A percentile compares a stretch with the other conserved stretches of the same genome.
Evolutionary conservation across 2,797 vertebrate species (phyloP).

Genomic region (Myotis planiceps): DNA sequence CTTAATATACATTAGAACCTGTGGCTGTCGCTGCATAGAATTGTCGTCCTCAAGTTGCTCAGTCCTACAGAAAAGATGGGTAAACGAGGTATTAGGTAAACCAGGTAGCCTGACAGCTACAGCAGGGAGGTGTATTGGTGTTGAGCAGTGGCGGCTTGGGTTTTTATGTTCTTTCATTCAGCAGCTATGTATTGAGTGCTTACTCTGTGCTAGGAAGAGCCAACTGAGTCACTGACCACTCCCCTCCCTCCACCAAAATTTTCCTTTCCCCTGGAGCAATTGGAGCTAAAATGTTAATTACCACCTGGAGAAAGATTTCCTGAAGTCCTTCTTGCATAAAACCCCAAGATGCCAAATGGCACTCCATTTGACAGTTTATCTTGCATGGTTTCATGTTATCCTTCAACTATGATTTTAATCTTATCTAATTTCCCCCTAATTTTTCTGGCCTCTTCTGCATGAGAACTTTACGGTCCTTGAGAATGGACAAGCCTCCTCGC

Average conservation of each 20-base stretch:
- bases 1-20: background rate
- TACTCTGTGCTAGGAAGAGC: background rate
- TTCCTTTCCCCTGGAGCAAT: slow-evolving; percentile 40
- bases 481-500: background rate
- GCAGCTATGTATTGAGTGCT: background rate
- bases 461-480: slow-evolving; percentile 44
- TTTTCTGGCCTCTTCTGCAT: slow-evolving; percentile 26
- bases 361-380: slow-evolving; percentile 36
- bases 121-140: background rate
- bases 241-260: background rate
- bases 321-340: slow-evolving; percentile 51
- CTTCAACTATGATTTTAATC: slow-evolving; percentile 54
- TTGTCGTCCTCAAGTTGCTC: background rate
- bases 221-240: background rate
- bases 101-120: background rate
- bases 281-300: slow-evolving; percentile 69
- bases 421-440: slow-evolving; percentile 61
- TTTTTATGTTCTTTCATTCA: background rate
- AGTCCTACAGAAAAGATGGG: background rate
- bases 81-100: background rate
- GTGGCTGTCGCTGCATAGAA: background rate
- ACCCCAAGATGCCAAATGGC: slow-evolving; percentile 8
- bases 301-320: slow-evolving; percentile 60
- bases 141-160: background rate
- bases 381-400: background rate